Base-by-base conservation (phyloP, 1,140 invertebrate genomes). In the Drosophila equinoxialis region DNA sequence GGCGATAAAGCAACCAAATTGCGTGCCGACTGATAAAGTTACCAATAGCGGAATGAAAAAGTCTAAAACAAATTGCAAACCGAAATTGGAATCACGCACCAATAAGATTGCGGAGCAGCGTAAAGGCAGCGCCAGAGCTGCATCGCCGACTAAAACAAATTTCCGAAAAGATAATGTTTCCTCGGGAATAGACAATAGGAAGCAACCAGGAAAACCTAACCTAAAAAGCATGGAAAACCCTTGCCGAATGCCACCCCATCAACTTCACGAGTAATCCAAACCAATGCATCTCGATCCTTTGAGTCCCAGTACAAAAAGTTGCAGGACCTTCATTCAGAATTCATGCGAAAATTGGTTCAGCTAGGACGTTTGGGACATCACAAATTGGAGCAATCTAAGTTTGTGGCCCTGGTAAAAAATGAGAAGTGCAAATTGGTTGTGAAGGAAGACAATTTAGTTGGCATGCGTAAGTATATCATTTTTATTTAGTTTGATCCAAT, bases 391-490 rank as follows among this genome's bases (percentile, higher is more conserved):
- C 6, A 42, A 11, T 91, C 61, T 59, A 87, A 84, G 68, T 71
- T 91, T 23, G 59, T 91, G 6, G 58, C 77, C 1, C 6, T 85
- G 30, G 39, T 65, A 0, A 26, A 68, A 3, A 69, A 77, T 20
- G 73, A 84, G 0, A 67, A 70, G 3, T 72, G 59, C 26, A 70
- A 79, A 11, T 23, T 86, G 35, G 23, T 87, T 13, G 39, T 81
- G 6, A 65, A 76, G 5, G 58, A 74, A 0, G 78, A 77, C 23
- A 77, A 90, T 48, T 13, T 71, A 2, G 10, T 71, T 0, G n/a
- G 35, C 3, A 30, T 84, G 11, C 75, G 89, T 90, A 37, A 90
- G 87, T 75, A 60, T 37, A 4, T 14, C 42, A 4, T 37, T 13
- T 37, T 23, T 35, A 37, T 23, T 17, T 23, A 0, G 3, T 54